Evolutionary conservation across 1,140 invertebrate species (phyloP).

Genomic region (Ceratoteleas bidentatus): DNA sequence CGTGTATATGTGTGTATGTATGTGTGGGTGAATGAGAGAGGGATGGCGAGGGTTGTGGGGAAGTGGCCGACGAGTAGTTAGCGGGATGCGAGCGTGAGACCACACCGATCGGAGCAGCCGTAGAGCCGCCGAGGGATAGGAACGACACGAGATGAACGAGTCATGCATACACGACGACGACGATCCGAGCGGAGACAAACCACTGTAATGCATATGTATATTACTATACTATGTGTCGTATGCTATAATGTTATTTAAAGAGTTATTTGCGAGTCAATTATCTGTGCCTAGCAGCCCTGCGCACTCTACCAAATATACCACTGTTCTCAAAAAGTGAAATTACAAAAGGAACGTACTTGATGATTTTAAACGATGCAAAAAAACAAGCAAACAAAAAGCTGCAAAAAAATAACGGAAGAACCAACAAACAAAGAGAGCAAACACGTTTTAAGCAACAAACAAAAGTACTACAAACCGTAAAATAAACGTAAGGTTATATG

Average conservation of each 20-base stretch:
- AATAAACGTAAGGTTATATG: slow-evolving; percentile 28
- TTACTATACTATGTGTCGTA: slow-evolving; percentile 80
- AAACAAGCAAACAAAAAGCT: background rate
- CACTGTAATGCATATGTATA: slow-evolving; percentile 78
- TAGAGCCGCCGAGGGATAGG: no score
- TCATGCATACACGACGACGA: slow-evolving; percentile 41
- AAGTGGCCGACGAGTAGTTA: background rate
- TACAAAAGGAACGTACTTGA: slow-evolving; percentile 70
- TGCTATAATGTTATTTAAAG: slow-evolving; percentile 82
- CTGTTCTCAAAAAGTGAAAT: slow-evolving; percentile 76
- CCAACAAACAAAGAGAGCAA: slow-evolving; percentile 2
- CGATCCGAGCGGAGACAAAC: slow-evolving; percentile 43
- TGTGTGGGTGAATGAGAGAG: background rate
- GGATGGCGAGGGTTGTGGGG: background rate
- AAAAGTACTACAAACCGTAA: slow-evolving; percentile 32
- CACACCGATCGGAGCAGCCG: slow-evolving; percentile 57
- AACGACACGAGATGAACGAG: slow-evolving; percentile 37
- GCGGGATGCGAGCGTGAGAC: background rate
- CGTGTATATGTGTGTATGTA: background rate
- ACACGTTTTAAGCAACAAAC: slow-evolving; percentile 28
- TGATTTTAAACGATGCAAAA: slow-evolving; percentile 65
- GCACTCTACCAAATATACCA: slow-evolving; percentile 82
- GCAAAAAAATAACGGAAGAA: no score
- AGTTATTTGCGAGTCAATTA: slow-evolving; percentile 83
- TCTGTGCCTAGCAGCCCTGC: slow-evolving; percentile 82